These are phyloP conservation scores for Dicrurus megarhynchus DNA, from an alignment of 2,113 vertebrate genomes.

Conservation along the genomic window DNA sequence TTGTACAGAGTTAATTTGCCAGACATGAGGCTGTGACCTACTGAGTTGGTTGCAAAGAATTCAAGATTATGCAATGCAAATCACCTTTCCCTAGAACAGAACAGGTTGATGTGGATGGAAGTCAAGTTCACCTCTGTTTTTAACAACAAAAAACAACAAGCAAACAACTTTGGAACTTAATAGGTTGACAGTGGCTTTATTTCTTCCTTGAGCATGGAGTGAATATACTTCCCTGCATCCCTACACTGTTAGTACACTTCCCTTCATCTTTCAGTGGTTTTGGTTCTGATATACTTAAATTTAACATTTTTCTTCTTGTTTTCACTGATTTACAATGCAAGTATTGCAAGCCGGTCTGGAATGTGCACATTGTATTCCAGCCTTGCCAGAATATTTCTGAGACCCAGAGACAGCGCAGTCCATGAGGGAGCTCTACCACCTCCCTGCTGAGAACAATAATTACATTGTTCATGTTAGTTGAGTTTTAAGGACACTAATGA, in stretches of 20 bases:
- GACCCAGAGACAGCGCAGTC: background rate
- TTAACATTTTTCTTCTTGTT: background rate
- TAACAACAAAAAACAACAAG: background rate
- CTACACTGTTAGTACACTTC: background rate
- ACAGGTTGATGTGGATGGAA: background rate
- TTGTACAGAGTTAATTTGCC: background rate
- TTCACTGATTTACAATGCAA: constrained; percentile 14
- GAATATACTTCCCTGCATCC: background rate
- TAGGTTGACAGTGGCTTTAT: background rate
- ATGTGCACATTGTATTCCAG: background rate
- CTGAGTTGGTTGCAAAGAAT: background rate
- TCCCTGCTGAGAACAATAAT: constrained; percentile 6
- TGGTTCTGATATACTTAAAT: background rate
- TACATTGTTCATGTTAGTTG: background rate
- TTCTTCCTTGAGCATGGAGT: background rate
- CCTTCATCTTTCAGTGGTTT: background rate
- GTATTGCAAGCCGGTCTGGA: constrained; percentile 30
- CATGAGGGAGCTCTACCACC: background rate
- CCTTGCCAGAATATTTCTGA: constrained; percentile 17
- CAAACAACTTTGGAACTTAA: background rate
- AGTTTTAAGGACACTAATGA: background rate
- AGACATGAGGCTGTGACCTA: background rate
- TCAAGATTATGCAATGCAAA: background rate
- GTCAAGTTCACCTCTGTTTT: background rate
- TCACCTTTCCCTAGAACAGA: background rate